Evolutionary conservation across 1,140 invertebrate genomes (phyloP), one percentile per base, ranked within the genome.

Genomic region (Pachyrhynchus sulphureomaculatus): DNA sequence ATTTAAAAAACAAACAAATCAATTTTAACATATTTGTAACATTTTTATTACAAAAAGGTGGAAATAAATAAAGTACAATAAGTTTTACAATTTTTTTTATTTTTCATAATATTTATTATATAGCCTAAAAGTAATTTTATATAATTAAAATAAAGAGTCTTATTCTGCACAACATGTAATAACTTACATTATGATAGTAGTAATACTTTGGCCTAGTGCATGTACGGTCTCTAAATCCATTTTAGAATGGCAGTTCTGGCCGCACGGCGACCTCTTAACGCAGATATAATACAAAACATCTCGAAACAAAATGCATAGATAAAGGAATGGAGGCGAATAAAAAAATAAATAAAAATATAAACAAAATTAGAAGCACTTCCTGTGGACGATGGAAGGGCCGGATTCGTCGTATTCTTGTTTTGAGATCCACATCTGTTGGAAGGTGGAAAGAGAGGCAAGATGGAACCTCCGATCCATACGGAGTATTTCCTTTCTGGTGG

Each of bases 401-500:
- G 89, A 92, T 78, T 95, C 92, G 81, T 29, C 26, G 26, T 29
- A 29, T 29, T 29, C 26, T 29, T 29, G 26, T 29, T 29, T 94
- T 91, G 82, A 86, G 81, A 87, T 94, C 92, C 92, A 94, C 89
- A 91, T 91, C 82, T 87, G 86, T 75, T 90, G 88, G 86, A 90
- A 90, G 74, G 88, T 90, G 74, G 87, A 89, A 59, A 90, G 80
- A 44, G 90, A 92, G 62, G 90, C 90, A 68, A 92, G 82, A 92
- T 92, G 78, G 89, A 91, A 67, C 90, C 90, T 76, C 88, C 87
- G 84, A 92, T 92, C 90, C 90, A 92, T 77, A 93, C 90, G 79
- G 91, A 93, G 83, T 94, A 94, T 76, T 94, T 94, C 79, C 92
- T 88, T 78, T 94, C 92, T 60, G 92, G 91, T 68, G 89, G 92